A percentile compares a stretch with the other conserved stretches of the same genome.
These are phyloP conservation scores for Gryllus bimaculatus DNA, from an alignment of 1,140 invertebrate species.

Conservation along the genomic window DNA sequence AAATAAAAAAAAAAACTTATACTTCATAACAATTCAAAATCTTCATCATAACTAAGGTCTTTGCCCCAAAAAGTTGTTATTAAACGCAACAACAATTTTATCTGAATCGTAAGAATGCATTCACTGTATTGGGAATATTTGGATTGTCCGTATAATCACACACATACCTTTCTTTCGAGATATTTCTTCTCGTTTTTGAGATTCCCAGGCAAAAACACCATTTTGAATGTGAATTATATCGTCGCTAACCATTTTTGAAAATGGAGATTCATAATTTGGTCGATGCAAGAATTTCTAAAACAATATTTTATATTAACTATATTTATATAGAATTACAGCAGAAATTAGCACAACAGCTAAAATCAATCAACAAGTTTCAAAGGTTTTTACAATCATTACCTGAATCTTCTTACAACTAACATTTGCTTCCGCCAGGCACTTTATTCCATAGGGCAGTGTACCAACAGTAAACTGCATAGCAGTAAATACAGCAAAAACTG, in stretches of 20 bases:
- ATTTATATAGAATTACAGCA: neutral
- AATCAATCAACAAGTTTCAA: neutral
- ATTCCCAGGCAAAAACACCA: slow-evolving; percentile 25
- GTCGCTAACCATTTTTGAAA: slow-evolving; percentile 19
- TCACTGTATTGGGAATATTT: too few relatives aligned
- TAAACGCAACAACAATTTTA: too few relatives aligned
- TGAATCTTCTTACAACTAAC: slow-evolving; percentile 27
- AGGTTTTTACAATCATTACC: slow-evolving; percentile 18
- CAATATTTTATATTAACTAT: neutral
- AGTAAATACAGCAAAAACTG: slow-evolving; percentile 27
- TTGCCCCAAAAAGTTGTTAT: too few relatives aligned
- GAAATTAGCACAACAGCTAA: neutral
- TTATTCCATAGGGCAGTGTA: slow-evolving; percentile 26
- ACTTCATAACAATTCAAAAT: too few relatives aligned
- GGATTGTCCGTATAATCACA: neutral
- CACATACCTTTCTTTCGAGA: slow-evolving; percentile 10
- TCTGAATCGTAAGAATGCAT: too few relatives aligned
- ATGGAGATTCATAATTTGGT: slow-evolving; percentile 23
- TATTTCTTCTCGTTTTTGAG: slow-evolving; percentile 5
- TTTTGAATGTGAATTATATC: slow-evolving; percentile 25
- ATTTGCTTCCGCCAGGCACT: slow-evolving; percentile 25
- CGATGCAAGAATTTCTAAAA: slow-evolving; percentile 24
- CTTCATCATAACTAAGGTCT: too few relatives aligned
- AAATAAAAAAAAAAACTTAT: too few relatives aligned
- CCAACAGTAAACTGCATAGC: slow-evolving; percentile 28